Base-by-base conservation (phyloP, 2,113 vertebrate species). In the Anguilla japonica region DNA sequence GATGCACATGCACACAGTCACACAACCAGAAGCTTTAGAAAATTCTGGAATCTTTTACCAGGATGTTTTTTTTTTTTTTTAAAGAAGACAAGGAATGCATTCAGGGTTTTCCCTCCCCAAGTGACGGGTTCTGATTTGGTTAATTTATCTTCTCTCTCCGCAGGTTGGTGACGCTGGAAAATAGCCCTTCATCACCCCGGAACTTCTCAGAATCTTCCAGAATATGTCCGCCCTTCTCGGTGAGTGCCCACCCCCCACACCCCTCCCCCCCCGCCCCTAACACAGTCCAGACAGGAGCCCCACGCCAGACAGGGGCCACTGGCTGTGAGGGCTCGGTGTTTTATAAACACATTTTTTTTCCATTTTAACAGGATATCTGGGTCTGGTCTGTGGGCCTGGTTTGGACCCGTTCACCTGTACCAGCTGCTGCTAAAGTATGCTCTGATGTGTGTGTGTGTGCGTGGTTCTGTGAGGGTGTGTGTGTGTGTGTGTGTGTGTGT, bases 141-240 rank as follows among this genome's bases (percentile, higher is more conserved):
- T 43, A 0, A 7, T 7, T 29, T n/a, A 1, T 60, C 75, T 43
- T 18, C 18, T 14, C 87, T 78, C 90, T 0, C 84, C 90, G 16
- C 94, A 99, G 98, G 98, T 96, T 99, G 94, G 98, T 98, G 91
- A 99, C 98, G 0, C 91, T 99, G 94, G 98, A 98, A 92, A 99
- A 99, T 90, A 97, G 98, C 87, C 97, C 97, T 5, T 96, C 89
- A 93, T 98, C 90, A 98, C 97, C 81, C 96, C 97, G 0, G 98
- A 99, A 89, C 95, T 99, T 81, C 96, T 99, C 89, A 95, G 97
- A 92, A 95, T 99, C 92, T 99, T 99, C 95, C 97, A 98, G 91
- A 99, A 99, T 92, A 99, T 99, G 98, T 96, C 97, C 41, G 91
- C 98, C 46, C 95, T 99, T 92, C 94, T 99, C 83, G 98, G 98